phyloP scores from a whole-genome alignment of 1,140 invertebrate genomes.

The Artemia franciscana region DNA sequence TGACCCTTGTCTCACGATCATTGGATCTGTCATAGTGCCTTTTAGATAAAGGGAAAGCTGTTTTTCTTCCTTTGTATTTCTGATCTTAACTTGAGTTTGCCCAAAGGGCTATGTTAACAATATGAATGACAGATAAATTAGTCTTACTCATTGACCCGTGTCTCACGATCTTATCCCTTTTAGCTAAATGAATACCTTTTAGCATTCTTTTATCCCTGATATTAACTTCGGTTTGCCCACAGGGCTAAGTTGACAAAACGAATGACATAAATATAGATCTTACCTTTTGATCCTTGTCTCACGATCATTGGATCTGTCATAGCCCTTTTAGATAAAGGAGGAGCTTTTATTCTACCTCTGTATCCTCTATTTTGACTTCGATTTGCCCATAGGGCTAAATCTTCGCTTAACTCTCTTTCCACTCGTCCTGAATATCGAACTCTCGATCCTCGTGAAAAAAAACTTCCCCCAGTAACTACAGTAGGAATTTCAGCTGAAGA shows the following conservation, averaged over 20 bases:
- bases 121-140: no score
- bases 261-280: no score
- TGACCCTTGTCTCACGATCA: background rate
- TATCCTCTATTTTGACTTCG: background rate
- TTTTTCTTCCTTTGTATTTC: background rate
- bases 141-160: no score
- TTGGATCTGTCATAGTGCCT: background rate
- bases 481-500: conserved; percentile 60
- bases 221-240: no score
- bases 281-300: background rate
- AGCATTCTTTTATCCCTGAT: no score
- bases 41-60: background rate
- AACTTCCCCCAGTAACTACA: conserved; percentile 69
- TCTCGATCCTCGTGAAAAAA: conserved; percentile 82
- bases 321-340: background rate
- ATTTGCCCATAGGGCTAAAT: conserved; percentile 26
- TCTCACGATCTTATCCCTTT: no score
- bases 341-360: background rate
- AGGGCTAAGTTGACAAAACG: no score
- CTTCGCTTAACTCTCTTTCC: conserved; percentile 61
- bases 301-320: background rate
- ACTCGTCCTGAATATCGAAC: conserved; percentile 73
- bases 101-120: conserved; percentile 27
- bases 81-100: conserved; percentile 6
- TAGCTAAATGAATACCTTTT: no score